Evolutionary conservation across 2,888 invertebrate species (phyloP).

Genomic region (Himalopsyche tibetana): DNA sequence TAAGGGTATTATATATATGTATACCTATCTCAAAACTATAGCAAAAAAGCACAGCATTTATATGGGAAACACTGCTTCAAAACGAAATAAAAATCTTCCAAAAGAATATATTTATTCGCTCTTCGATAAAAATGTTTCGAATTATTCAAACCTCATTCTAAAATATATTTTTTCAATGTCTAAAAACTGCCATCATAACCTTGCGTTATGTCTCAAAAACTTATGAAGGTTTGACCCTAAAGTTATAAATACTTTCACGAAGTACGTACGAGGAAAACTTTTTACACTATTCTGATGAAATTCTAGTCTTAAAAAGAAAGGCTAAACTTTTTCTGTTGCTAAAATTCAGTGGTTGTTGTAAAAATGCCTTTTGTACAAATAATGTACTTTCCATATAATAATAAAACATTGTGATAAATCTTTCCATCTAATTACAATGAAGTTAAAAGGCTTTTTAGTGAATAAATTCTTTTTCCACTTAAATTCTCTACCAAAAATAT

Average conservation of each 20-base stretch:
- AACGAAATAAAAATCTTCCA: not conserved
- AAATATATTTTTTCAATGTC: not conserved
- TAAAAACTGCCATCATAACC: conserved; percentile 1
- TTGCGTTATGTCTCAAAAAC: not conserved
- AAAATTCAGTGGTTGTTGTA: too few relatives aligned
- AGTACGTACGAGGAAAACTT: not conserved
- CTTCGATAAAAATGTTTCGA: conserved; percentile 11
- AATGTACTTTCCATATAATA: too few relatives aligned
- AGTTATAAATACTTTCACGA: conserved; percentile 25
- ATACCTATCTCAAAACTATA: too few relatives aligned
- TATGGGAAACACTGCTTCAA: not conserved
- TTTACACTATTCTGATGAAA: not conserved
- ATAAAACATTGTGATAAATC: too few relatives aligned
- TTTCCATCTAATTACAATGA: too few relatives aligned
- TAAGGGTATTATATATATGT: too few relatives aligned
- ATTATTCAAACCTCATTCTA: conserved; percentile 11
- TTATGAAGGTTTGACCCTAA: conserved; percentile 10
- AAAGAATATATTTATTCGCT: not conserved
- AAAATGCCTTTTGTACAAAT: too few relatives aligned
- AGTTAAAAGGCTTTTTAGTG: too few relatives aligned
- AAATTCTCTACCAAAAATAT: too few relatives aligned
- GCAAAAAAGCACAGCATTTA: not conserved
- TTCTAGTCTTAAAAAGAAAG: not conserved
- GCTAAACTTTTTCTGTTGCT: not conserved
- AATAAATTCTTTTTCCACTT: too few relatives aligned